Evolutionary conservation across 1,140 invertebrate genomes (phyloP), one percentile per base, ranked within the genome.

Genomic region (Apis florea): DNA sequence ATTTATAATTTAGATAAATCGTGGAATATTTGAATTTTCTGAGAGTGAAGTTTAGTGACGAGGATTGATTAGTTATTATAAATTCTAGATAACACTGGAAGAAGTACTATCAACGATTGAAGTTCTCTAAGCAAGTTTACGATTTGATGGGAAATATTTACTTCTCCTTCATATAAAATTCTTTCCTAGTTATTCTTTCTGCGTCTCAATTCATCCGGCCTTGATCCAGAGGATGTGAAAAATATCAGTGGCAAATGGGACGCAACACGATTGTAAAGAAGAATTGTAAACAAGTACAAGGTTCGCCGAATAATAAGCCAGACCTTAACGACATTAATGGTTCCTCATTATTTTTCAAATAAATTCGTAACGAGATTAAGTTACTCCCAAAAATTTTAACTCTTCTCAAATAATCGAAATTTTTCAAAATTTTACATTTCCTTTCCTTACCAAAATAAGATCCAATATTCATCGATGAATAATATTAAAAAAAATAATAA

Each of bases 241-340:
- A 76, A 67, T 76, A 76, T 67, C 73, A 51, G 0, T 31, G 19
- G 26, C 10, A 76, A 76, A 66, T 76, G 31, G 73, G 51, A 47
- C 73, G 73, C 73, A 49, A 19, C 24, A 31, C 61, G 49, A 66
- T 75, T 54, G 59, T 40, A 40, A 40, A 40, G 21, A 24, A 47
- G 64, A 58, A 58, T 24, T 49, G 64, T 77, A 58, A 77, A 77
- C 74, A 68, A 77, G 74, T 68, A 47, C 64, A 68, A 77, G 74
- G 74, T 68, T 77, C 53, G 64, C 15, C 49, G 31, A 49, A 68
- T 40, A 77, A 9, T 49, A 72, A 49, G 17, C 21, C 74, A 69
- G 66, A 68, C 64, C 64, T 49, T 58, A 17, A 19, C 13, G 5
- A 12, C 17, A 40, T 19, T 5, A 19, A 58, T 47, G 56, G 10